A percentile compares a stretch with the other conserved stretches of the same genome.
Conservation (phyloP, 2,113 vertebrate genomes). For the Pleuronectes platessa region DNA sequence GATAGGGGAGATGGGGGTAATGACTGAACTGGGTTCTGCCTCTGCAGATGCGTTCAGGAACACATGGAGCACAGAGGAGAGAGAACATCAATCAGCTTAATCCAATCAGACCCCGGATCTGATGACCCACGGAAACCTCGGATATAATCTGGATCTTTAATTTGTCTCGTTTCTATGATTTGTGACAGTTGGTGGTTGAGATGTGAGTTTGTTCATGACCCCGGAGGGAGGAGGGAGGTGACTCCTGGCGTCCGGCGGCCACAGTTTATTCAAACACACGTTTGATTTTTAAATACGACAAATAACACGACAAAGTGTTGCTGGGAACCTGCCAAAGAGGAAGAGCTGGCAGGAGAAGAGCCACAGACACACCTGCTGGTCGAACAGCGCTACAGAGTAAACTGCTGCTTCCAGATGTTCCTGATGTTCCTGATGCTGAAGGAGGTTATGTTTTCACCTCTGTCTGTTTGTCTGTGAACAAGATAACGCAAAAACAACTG, state of each 20-base stretch:
- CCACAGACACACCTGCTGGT: too few species aligned
- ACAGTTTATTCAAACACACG: too few species aligned
- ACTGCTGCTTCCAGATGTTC: too few species aligned
- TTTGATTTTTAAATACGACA: too few species aligned
- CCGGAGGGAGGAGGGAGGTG: not conserved
- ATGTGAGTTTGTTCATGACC: not conserved
- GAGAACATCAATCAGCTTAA: slow-evolving; percentile 85
- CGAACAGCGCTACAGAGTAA: too few species aligned
- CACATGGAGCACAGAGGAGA: slow-evolving; percentile 70
- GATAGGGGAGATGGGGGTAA: slow-evolving; percentile 85
- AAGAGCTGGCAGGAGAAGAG: not conserved
- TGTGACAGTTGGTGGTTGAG: slow-evolving; percentile 33
- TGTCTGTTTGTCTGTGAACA: too few species aligned
- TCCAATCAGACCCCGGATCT: slow-evolving; percentile 76
- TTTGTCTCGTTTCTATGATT: slow-evolving; percentile 46
- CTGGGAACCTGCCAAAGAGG: slow-evolving; percentile 6
- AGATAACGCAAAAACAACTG: too few species aligned
- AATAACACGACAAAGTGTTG: not conserved
- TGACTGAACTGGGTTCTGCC: slow-evolving; percentile 79
- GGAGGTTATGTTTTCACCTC: too few species aligned
- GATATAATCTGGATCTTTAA: slow-evolving; percentile 45
- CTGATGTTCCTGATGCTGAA: too few species aligned
- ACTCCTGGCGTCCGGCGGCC: too few species aligned
- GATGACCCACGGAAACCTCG: slow-evolving; percentile 67
- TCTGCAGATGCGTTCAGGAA: slow-evolving; percentile 80